phyloP scores from a whole-genome alignment of 2,888 invertebrate species.

The Pemphredon lugubris region DNA sequence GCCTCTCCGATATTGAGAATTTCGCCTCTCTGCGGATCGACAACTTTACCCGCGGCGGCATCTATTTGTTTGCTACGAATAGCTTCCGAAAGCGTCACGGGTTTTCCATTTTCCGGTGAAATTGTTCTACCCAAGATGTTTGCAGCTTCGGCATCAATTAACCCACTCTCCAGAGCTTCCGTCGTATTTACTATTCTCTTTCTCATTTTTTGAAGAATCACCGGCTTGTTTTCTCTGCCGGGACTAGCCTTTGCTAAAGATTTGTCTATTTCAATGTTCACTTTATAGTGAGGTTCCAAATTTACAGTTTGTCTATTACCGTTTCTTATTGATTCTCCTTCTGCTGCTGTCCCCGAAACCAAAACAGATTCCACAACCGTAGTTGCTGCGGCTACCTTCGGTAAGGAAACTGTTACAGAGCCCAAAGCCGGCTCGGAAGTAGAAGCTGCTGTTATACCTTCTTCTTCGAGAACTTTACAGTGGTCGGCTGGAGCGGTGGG shows the following conservation, averaged over 20 bases:
- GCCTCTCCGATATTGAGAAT: conserved; percentile 92
- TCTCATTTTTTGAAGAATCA: conserved; percentile 89
- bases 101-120: conserved; percentile 84
- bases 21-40: conserved; percentile 92
- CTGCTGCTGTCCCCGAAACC: background rate
- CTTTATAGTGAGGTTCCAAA: no score
- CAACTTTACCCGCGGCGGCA: conserved; percentile 88
- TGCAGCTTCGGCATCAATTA: conserved; percentile 90
- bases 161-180: conserved; percentile 89
- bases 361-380: conserved; percentile 81
- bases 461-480: no score
- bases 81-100: conserved; percentile 88
- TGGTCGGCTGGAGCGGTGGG: conserved; percentile 83
- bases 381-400: conserved; percentile 84
- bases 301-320: no score
- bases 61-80: conserved; percentile 87
- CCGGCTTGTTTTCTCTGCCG: conserved; percentile 75
- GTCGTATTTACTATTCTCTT: conserved; percentile 88
- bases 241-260: no score
- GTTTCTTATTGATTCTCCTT: no score
- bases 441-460: no score
- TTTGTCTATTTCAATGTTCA: no score
- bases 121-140: conserved; percentile 86
- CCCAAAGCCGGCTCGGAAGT: no score
- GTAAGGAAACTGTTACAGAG: no score